Evolutionary conservation across 2,888 invertebrate genomes (phyloP), one percentile per base, ranked within the genome.

Genomic region (Exephanes ischioxanthus): DNA sequence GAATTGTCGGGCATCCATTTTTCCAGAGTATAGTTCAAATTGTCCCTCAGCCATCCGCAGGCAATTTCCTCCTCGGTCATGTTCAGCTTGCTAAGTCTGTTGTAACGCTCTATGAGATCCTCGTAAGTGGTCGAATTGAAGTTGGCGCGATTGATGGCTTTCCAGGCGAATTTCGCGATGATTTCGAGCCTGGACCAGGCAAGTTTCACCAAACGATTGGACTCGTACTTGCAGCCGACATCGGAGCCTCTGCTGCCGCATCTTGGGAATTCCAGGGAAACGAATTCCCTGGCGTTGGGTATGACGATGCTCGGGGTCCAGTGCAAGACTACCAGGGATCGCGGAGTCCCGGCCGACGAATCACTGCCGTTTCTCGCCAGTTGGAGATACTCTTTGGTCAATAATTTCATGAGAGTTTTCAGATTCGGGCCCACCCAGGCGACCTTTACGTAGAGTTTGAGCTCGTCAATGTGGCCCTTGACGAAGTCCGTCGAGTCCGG

Each of bases 391-490:
- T 90, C 89, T 1, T 91, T 88, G 26, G 92, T 93, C n/a, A 96
- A 88, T 11, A 90, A 88, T 16, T 93, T 90, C 0, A 95, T 91
- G 0, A 94, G 94, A 5, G 92, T 85, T 78, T 93, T 93, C 67
- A 97, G 94, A 86, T 96, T 94, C 0, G 94, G 92, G 0, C 97
- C 97, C 16, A 97, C 93, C 97, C 97, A 97, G 5, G 96, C 94
- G 0, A 97, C 96, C 90, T 96, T 96, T 0, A 97, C 95, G 85
- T 95, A 95, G 16, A 97, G 94, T 48, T 95, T 94, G 75, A 96
- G 94, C 79, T 95, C 94, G 14, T 95, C 92, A 58, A 97, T 96
- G 89, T 97, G 96, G 0, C 95, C 91, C 67, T 94, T 94, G 2
- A 96, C 94, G 88, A 96, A 96, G 5, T 92, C 91, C 0, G 96